These are phyloP conservation scores for Idaea straminata DNA, from an alignment of 2,888 invertebrate species.

Conservation along the genomic window DNA sequence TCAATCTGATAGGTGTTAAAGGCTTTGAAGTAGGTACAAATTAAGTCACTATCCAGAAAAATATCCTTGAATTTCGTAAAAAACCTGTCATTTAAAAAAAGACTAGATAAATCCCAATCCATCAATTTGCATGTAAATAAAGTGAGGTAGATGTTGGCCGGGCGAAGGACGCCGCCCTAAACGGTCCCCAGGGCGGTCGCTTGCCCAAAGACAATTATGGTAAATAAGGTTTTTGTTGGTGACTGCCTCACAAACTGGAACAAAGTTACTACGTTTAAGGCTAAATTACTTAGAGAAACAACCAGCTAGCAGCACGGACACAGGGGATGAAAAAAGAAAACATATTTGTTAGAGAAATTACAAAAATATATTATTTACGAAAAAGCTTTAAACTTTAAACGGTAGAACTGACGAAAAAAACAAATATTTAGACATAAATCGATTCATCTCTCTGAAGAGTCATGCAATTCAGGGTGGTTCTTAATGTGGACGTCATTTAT, in stretches of 20 bases:
- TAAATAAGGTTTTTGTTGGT: neutral
- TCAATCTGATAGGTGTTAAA: too few species aligned
- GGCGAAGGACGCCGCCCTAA: neutral
- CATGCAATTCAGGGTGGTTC: too few species aligned
- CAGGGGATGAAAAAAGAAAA: neutral
- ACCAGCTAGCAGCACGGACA: neutral
- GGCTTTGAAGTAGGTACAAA: neutral
- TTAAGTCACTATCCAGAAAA: neutral
- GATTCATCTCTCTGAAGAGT: too few species aligned
- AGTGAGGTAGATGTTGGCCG: neutral
- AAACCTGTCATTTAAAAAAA: neutral
- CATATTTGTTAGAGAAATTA: neutral
- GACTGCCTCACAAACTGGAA: constrained; percentile 1
- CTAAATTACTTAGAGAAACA: neutral
- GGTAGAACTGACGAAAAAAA: too few species aligned
- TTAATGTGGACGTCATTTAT: too few species aligned
- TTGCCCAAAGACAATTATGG: constrained; percentile 1
- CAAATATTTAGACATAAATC: too few species aligned
- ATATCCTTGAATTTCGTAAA: neutral
- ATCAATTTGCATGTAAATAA: neutral
- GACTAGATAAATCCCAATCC: neutral
- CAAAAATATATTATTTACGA: neutral
- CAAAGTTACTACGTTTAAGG: neutral
- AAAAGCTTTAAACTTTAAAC: too few species aligned
- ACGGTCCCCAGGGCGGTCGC: neutral